A percentile compares a stretch with the other conserved stretches of the same genome.
Evolutionary conservation across 2,797 vertebrate species (phyloP).

Genomic region (Glossophaga mutica): DNA sequence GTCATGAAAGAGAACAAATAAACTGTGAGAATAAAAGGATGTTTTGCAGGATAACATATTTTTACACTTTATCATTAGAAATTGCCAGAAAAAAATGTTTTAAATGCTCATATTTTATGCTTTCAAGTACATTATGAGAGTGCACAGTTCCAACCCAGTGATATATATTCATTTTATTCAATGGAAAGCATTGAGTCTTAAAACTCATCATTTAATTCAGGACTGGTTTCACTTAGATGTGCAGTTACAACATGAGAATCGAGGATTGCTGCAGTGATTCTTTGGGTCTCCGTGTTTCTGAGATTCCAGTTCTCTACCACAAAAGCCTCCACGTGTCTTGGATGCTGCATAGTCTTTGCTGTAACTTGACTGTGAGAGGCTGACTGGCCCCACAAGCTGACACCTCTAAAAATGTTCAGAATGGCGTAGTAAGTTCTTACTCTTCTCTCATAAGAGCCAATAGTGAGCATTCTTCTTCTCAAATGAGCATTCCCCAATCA

Average conservation of each 20-base stretch:
- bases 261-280: not conserved
- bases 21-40: conserved; percentile 3
- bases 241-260: not conserved
- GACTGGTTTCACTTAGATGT: not conserved
- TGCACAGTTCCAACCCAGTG: not conserved
- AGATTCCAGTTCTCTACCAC: not conserved
- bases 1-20: not conserved
- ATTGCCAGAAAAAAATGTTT: not conserved
- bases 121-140: not conserved
- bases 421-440: not conserved
- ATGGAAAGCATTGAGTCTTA: not conserved
- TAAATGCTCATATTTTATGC: not conserved
- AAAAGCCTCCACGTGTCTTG: not conserved
- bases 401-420: not conserved
- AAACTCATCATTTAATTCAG: conserved; percentile 1
- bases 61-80: conserved; percentile 42
- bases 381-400: not conserved
- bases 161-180: conserved; percentile 9
- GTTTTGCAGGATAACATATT: not conserved
- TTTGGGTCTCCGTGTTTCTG: not conserved
- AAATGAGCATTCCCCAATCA: not conserved
- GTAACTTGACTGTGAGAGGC: not conserved
- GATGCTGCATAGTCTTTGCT: not conserved
- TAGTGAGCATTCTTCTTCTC: not conserved
- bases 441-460: not conserved